Conservation (phyloP, 1,140 invertebrate genomes). For the Drosophila bifasciata region DNA sequence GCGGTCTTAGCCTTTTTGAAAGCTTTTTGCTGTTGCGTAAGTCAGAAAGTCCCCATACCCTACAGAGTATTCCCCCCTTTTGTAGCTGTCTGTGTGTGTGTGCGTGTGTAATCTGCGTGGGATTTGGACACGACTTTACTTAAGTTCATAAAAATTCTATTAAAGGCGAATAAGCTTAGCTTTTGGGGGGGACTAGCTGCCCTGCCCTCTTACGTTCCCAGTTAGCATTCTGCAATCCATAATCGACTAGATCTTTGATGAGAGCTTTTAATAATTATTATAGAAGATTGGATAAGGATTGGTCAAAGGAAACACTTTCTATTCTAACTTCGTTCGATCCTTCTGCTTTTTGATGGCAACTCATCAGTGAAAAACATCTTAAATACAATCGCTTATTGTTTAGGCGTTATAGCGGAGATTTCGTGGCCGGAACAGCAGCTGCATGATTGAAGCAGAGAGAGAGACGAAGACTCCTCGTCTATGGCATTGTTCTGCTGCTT, state of each 20-base stretch:
- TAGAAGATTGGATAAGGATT: conserved; percentile 1
- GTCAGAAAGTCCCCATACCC: conserved; percentile 67
- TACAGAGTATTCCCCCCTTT: background rate
- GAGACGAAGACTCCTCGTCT: no score
- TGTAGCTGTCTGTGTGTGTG: conserved; percentile 22
- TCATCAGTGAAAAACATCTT: background rate
- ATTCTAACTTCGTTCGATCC: no score
- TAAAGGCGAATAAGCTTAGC: conserved; percentile 58
- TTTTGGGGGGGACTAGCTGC: background rate
- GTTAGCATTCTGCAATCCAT: conserved; percentile 37
- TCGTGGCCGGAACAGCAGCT: conserved; percentile 13
- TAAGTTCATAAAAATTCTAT: conserved; percentile 82
- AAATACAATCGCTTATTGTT: background rate
- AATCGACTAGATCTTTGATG: conserved; percentile 21
- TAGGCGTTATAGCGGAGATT: conserved; percentile 3
- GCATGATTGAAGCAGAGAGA: conserved; percentile 57
- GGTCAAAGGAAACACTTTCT: no score
- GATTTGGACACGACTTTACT: conserved; percentile 81
- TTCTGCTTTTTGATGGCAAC: no score
- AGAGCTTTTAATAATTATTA: background rate
- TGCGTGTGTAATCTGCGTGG: conserved; percentile 68
- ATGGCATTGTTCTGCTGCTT: conserved; percentile 28
- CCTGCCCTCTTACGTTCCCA: conserved; percentile 27
- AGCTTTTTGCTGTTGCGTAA: conserved; percentile 82
- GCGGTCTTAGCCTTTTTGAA: conserved; percentile 73